phyloP scores from a whole-genome alignment of 2,888 invertebrate genomes.

The Bombylius major region DNA sequence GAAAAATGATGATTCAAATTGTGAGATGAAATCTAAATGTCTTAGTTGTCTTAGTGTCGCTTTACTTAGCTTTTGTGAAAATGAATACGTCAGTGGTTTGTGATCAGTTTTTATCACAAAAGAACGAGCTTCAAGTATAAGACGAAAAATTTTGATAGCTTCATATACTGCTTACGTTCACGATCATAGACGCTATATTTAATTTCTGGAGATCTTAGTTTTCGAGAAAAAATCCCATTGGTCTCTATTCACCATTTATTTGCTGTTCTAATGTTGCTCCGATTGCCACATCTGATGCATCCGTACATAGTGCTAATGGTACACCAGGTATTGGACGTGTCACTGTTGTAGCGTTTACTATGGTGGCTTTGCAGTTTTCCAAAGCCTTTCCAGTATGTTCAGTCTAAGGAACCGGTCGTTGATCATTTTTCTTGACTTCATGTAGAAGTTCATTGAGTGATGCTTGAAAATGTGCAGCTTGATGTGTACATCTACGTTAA shows the following conservation, averaged over 20 bases:
- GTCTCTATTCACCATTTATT: neutral
- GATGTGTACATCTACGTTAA: neutral
- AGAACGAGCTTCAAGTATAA: slow-evolving; percentile 9
- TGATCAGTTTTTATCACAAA: slow-evolving; percentile 10
- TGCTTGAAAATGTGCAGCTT: neutral
- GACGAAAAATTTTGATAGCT: slow-evolving; percentile 11
- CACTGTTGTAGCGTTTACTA: neutral
- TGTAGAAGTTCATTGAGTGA: neutral
- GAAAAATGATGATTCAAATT: too few species aligned
- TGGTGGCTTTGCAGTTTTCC: neutral
- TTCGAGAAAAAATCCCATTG: neutral
- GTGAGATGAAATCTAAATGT: neutral
- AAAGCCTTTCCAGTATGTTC: neutral
- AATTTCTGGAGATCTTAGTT: neutral
- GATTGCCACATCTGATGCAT: too few species aligned
- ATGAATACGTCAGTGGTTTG: slow-evolving; percentile 2
- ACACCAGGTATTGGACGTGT: neutral
- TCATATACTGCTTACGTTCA: slow-evolving; percentile 28
- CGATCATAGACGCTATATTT: slow-evolving; percentile 27
- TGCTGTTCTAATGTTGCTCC: neutral
- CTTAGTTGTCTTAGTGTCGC: neutral
- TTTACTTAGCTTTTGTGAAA: neutral
- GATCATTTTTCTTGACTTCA: neutral
- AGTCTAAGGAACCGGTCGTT: neutral
- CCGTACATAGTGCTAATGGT: neutral